Evolutionary conservation across 1,140 invertebrate genomes (phyloP).

Genomic region (Daktulosphaira vitifoliae): DNA sequence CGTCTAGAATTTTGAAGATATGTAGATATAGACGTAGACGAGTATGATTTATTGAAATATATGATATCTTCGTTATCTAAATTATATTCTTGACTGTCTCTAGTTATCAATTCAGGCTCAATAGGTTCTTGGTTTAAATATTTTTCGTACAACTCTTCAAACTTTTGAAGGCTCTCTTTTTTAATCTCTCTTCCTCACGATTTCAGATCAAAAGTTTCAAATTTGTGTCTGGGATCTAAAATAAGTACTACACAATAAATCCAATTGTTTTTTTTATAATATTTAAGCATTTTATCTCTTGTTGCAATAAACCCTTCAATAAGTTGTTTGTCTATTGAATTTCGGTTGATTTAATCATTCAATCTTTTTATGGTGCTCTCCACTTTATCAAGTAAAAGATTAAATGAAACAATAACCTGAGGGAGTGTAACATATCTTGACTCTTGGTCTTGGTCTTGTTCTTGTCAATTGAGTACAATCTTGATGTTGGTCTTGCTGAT

Average conservation of each 20-base stretch:
- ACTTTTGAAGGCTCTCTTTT: not conserved
- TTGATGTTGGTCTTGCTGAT: too few species aligned
- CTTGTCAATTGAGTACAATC: too few species aligned
- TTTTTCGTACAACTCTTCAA: not conserved
- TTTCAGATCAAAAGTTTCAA: not conserved
- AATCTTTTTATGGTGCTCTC: not conserved
- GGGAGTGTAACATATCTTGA: conserved; percentile 1
- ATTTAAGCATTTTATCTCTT: conserved; percentile 4
- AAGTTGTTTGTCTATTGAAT: not conserved
- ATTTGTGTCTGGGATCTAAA: conserved; percentile 3
- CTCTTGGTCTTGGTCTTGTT: too few species aligned
- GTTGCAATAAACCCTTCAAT: not conserved
- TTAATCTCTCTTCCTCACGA: not conserved
- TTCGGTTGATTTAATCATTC: not conserved
- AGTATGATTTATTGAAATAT: not conserved
- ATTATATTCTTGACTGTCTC: too few species aligned
- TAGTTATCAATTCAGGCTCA: too few species aligned
- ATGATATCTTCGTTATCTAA: not conserved
- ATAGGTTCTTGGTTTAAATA: not conserved
- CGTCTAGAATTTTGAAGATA: not conserved
- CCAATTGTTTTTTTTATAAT: conserved; percentile 7
- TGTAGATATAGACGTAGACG: not conserved
- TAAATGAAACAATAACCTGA: conserved; percentile 1
- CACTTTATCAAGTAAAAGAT: conserved; percentile 1
- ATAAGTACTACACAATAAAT: not conserved